These are phyloP conservation scores for Lithophane socia DNA, from an alignment of 2,888 invertebrate genomes.

Conservation along the genomic window DNA sequence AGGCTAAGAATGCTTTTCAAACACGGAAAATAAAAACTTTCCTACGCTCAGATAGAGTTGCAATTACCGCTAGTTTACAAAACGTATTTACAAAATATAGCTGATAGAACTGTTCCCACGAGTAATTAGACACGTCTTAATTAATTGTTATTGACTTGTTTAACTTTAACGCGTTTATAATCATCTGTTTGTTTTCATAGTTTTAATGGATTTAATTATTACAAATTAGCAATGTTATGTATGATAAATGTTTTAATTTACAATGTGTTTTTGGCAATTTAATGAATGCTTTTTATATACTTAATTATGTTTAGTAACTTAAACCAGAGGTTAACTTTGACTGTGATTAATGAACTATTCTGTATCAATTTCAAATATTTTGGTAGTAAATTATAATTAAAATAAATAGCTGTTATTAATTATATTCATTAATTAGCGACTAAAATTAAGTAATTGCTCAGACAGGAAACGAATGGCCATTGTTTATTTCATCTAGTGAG, in stretches of 20 bases:
- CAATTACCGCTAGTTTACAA: conserved; percentile 16
- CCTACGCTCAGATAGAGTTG: not conserved
- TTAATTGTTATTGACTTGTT: conserved; percentile 49
- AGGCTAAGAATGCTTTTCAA: not conserved
- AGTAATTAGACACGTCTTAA: conserved; percentile 44
- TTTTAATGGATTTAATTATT: conserved; percentile 29
- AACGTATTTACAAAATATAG: conserved; percentile 41
- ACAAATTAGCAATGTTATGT: conserved; percentile 20
- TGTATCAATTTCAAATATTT: conserved; percentile 24
- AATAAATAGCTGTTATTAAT: conserved; percentile 36
- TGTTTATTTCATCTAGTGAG: conserved; percentile 48
- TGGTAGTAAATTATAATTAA: conserved; percentile 3
- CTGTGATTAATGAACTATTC: conserved; percentile 38
- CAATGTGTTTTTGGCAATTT: not conserved
- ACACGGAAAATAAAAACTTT: not conserved
- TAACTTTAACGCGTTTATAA: conserved; percentile 32
- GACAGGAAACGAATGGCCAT: conserved; percentile 52
- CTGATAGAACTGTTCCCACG: conserved; percentile 45
- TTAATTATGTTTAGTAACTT: not conserved
- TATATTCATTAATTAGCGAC: conserved; percentile 48
- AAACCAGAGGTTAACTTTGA: conserved; percentile 10
- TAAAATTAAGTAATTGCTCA: conserved; percentile 48
- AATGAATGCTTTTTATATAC: not conserved
- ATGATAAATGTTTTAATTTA: conserved; percentile 1
- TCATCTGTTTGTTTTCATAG: conserved; percentile 31